Conservation (phyloP, 2,888 invertebrate species). For the Polylopha cassiicola region DNA sequence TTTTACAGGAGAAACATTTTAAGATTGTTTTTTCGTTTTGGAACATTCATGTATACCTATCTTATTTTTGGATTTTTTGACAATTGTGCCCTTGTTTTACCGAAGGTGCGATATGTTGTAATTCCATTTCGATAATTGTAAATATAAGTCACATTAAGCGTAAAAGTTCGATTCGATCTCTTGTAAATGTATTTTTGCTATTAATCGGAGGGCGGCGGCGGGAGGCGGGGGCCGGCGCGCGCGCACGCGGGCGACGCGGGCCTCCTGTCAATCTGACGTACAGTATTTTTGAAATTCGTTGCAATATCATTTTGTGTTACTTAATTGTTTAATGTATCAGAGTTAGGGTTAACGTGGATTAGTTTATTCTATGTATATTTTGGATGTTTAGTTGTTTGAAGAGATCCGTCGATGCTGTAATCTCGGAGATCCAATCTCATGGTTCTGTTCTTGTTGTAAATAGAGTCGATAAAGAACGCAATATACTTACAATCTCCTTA, state of each 20-base stretch:
- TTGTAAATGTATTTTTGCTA: conserved; percentile 77
- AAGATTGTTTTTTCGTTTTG: no score
- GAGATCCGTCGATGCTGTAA: conserved; percentile 62
- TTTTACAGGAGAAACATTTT: no score
- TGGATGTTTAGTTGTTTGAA: conserved; percentile 50
- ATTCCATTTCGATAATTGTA: conserved; percentile 76
- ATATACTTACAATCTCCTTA: conserved; percentile 69
- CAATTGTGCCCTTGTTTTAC: no score
- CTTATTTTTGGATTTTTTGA: no score
- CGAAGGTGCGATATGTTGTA: no score
- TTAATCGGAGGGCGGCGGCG: conserved; percentile 17
- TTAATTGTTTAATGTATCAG: conserved; percentile 68
- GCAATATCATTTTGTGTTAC: conserved; percentile 71
- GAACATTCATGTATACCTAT: no score
- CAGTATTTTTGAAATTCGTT: conserved; percentile 59
- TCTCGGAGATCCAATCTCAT: conserved; percentile 75
- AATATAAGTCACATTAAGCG: conserved; percentile 74
- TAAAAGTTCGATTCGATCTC: conserved; percentile 75
- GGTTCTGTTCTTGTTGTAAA: conserved; percentile 57
- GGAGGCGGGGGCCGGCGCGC: conserved; percentile 3
- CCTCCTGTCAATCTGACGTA: conserved; percentile 7
- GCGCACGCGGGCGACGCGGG: no score
- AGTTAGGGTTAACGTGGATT: conserved; percentile 59
- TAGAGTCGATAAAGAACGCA: conserved; percentile 62
- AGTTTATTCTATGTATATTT: conserved; percentile 71